These are phyloP conservation scores for Drosophila pectinifera DNA, from an alignment of 1,140 invertebrate species.

Conservation along the genomic window DNA sequence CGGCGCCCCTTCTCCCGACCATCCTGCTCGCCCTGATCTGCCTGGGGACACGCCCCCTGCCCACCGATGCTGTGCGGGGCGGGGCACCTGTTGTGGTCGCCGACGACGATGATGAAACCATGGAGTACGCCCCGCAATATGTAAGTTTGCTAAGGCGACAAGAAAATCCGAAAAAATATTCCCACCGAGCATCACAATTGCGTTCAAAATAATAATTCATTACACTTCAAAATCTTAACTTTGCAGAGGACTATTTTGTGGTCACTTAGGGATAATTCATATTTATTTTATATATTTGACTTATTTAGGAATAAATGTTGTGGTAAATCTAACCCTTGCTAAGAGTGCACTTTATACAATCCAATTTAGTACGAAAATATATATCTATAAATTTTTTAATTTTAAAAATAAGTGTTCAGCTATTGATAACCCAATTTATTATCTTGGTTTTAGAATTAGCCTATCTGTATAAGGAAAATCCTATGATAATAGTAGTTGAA, in stretches of 20 bases:
- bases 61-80: conserved; percentile 39
- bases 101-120: conserved; percentile 74
- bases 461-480: too few species aligned
- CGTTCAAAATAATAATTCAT: not conserved
- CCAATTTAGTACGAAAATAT: too few species aligned
- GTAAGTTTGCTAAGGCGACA: conserved; percentile 53
- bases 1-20: conserved; percentile 15
- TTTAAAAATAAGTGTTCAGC: too few species aligned
- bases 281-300: not conserved
- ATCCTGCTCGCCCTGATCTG: conserved; percentile 42
- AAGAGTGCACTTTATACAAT: too few species aligned
- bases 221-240: not conserved
- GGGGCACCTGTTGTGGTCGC: conserved; percentile 61
- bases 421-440: too few species aligned
- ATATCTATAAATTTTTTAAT: too few species aligned
- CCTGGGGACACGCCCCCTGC: conserved; percentile 53
- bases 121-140: conserved; percentile 78
- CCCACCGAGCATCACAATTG: not conserved
- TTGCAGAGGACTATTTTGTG: not conserved
- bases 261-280: too few species aligned
- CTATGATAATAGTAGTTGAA: too few species aligned
- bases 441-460: too few species aligned
- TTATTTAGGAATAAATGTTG: too few species aligned
- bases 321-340: too few species aligned
- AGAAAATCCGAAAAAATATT: not conserved